Percentiles rank a stretch among this genome's conserved stretches.
Conservation (phyloP, 2,888 invertebrate species). For the Ceratothoa steindachneri region DNA sequence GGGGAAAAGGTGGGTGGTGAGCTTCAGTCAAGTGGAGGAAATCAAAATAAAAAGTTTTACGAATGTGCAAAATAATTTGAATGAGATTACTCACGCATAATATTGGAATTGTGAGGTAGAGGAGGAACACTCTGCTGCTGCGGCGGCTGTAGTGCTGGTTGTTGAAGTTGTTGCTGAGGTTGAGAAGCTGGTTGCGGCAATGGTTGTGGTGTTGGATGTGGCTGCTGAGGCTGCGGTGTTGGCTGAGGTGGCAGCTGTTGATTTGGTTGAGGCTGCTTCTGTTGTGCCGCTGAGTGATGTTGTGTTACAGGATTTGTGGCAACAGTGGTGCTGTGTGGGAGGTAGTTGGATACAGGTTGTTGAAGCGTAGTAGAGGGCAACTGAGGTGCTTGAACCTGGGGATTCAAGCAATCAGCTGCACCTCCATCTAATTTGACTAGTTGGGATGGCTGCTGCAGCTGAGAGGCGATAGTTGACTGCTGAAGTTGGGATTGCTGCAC, state of each 20-base stretch:
- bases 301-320: slow-evolving; percentile 7
- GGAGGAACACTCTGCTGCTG: slow-evolving; percentile 9
- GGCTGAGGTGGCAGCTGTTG: slow-evolving; percentile 19
- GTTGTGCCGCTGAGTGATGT: slow-evolving; percentile 23
- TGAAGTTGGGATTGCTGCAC: slow-evolving; percentile 23
- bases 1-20: too few relatives aligned
- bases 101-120: background rate
- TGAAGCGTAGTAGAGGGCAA: background rate
- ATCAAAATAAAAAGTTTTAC: too few relatives aligned
- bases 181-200: slow-evolving; percentile 22
- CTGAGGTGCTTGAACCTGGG: slow-evolving; percentile 16
- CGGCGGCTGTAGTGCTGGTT: slow-evolving; percentile 17
- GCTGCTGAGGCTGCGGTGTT: too few relatives aligned
- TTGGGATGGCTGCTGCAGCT: slow-evolving; percentile 20
- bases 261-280: slow-evolving; percentile 26
- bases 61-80: too few relatives aligned
- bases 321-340: slow-evolving; percentile 1
- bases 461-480: slow-evolving; percentile 11
- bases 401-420: background rate
- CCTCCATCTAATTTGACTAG: slow-evolving; percentile 8
- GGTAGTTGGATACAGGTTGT: background rate
- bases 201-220: slow-evolving; percentile 25
- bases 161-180: slow-evolving; percentile 18
- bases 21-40: too few relatives aligned
- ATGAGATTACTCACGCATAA: background rate